These are phyloP conservation scores for Wiebesia pumilae DNA, from an alignment of 1,140 invertebrate species.

Conservation along the genomic window DNA sequence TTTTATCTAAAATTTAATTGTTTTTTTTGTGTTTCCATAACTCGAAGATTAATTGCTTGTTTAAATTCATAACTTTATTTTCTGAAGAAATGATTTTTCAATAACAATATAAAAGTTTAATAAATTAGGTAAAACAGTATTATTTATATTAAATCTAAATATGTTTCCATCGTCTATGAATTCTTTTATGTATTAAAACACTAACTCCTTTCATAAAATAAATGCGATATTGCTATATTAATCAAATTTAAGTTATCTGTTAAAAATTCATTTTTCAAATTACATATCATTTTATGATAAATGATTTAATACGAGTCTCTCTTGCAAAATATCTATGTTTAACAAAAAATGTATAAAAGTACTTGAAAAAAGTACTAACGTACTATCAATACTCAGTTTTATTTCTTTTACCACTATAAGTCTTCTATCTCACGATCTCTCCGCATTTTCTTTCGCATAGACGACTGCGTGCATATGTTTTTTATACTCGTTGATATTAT, in stretches of 20 bases:
- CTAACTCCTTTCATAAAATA: no score
- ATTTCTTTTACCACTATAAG: conserved; percentile 6
- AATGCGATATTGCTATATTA: no score
- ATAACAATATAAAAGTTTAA: no score
- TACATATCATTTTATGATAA: background rate
- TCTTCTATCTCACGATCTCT: background rate
- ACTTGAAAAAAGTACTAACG: background rate
- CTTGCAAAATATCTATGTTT: background rate
- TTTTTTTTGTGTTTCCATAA: no score
- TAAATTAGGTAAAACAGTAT: no score
- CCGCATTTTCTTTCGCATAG: background rate
- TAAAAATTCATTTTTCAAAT: background rate
- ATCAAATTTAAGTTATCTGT: no score
- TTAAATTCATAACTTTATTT: no score
- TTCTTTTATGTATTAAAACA: background rate
- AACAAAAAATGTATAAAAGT: background rate
- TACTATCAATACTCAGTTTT: conserved; percentile 3
- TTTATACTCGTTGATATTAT: conserved; percentile 9
- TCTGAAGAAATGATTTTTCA: no score
- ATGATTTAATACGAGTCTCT: background rate
- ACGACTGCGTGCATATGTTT: background rate
- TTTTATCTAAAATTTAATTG: no score
- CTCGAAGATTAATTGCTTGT: no score
- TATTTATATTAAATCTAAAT: background rate
- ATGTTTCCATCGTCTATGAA: background rate